Evolutionary conservation across 1,140 invertebrate species (phyloP).

Genomic region (Zaprionus ghesquierei): DNA sequence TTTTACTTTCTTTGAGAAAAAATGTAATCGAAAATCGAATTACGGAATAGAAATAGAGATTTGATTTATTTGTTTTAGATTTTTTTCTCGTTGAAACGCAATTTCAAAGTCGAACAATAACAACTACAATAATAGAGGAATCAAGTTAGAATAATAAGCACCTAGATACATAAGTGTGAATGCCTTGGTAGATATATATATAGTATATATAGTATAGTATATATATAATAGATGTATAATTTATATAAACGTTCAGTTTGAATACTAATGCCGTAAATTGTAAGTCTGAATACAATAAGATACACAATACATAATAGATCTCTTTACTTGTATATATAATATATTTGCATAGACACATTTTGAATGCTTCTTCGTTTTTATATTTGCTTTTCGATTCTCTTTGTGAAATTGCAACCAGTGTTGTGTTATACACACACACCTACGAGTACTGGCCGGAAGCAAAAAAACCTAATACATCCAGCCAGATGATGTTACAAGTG

Average conservation of each 20-base stretch:
- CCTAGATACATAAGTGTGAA: slow-evolving; percentile 37
- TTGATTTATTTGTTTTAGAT: background rate
- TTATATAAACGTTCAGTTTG: slow-evolving; percentile 42
- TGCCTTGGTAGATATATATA: slow-evolving; percentile 24
- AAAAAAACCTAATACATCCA: slow-evolving; percentile 15
- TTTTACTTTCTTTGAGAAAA: slow-evolving; percentile 77
- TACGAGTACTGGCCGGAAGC: slow-evolving; percentile 17
- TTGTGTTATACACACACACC: slow-evolving; percentile 34
- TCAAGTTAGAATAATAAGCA: slow-evolving; percentile 40
- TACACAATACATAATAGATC: slow-evolving; percentile 37
- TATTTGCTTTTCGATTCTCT: slow-evolving; percentile 41
- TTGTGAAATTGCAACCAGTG: slow-evolving; percentile 33
- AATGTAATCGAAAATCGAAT: slow-evolving; percentile 48
- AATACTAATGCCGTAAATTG: slow-evolving; percentile 40
- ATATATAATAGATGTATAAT: slow-evolving; percentile 38
- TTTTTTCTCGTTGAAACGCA: background rate
- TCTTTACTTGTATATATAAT: slow-evolving; percentile 37
- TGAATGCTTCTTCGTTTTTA: slow-evolving; percentile 71
- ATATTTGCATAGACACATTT: slow-evolving; percentile 75
- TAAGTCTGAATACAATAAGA: slow-evolving; percentile 34
- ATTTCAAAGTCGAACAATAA: slow-evolving; percentile 27
- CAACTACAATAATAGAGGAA: slow-evolving; percentile 22
- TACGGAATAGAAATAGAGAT: slow-evolving; percentile 28
- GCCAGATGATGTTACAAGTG: slow-evolving; percentile 4
- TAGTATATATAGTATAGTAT: slow-evolving; percentile 28